Conservation (phyloP, 2,113 vertebrate species). For the Electrona antarctica region DNA sequence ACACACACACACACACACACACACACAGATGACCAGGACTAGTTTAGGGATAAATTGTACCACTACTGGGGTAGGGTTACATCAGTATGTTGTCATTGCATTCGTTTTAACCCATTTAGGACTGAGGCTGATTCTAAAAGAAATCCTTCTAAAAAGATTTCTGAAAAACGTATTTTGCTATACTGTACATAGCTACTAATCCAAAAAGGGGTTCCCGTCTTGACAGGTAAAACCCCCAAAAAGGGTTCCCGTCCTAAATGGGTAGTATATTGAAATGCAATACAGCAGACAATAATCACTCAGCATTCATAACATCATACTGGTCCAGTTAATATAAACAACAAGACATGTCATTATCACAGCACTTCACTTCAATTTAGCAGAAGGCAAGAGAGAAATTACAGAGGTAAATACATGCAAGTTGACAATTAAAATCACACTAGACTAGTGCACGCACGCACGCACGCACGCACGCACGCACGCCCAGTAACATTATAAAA, state of each 20-base stretch:
- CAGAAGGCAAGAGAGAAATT: slow-evolving; percentile 6
- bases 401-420: not conserved
- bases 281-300: not conserved
- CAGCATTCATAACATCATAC: not conserved
- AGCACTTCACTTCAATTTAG: slow-evolving; percentile 3
- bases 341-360: not conserved
- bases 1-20: not conserved
- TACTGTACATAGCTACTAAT: no score
- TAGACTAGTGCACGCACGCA: not conserved
- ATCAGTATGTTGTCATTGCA: not conserved
- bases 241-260: no score
- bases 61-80: not conserved
- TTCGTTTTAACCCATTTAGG: no score
- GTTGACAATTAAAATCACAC: slow-evolving; percentile 13
- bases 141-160: no score
- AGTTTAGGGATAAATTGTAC: not conserved
- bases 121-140: no score
- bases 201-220: no score
- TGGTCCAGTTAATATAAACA: not conserved
- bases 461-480: not conserved
- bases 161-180: no score
- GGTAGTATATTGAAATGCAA: not conserved
- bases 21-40: not conserved
- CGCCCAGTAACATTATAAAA: not conserved
- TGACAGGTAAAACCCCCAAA: no score